Percentiles rank a stretch among this genome's conserved stretches.
Conservation (phyloP, 2,113 vertebrate genomes). For the Grammomys surdaster region DNA sequence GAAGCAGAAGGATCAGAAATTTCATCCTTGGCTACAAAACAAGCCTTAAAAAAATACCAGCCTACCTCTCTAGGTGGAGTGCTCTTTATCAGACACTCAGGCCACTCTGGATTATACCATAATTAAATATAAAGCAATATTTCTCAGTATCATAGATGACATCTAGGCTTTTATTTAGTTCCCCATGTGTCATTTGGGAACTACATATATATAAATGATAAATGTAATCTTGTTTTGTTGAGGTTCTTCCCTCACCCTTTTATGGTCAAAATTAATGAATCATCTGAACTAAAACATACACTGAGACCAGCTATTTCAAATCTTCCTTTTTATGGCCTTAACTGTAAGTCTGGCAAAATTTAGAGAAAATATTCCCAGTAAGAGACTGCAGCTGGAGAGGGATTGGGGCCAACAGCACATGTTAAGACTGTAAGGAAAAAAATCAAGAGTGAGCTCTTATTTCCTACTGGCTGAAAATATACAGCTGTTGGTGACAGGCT, state of each 20-base stretch:
- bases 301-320: conserved; percentile 56
- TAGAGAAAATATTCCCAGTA: conserved; percentile 71
- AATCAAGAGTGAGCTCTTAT: conserved; percentile 64
- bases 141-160: conserved; percentile 12
- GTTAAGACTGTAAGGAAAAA: conserved; percentile 64
- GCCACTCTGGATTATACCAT: conserved; percentile 7
- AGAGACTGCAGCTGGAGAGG: conserved; percentile 69
- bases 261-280: conserved; percentile 51
- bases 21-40: background rate
- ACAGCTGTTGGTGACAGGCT: conserved; percentile 78
- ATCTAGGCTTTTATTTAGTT: background rate
- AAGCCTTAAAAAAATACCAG: background rate
- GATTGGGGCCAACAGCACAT: conserved; percentile 65
- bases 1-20: background rate
- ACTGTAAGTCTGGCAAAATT: conserved; percentile 70
- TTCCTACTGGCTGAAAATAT: conserved; percentile 76
- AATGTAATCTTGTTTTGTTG: conserved; percentile 10
- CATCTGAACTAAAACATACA: conserved; percentile 20
- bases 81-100: background rate
- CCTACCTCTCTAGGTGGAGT: background rate
- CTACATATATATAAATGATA: background rate
- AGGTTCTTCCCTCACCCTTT: background rate
- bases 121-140: background rate
- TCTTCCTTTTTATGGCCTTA: conserved; percentile 68
- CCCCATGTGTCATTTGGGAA: conserved; percentile 26